phyloP scores from a whole-genome alignment of 2,113 vertebrate species.

The Alethe castanea region DNA sequence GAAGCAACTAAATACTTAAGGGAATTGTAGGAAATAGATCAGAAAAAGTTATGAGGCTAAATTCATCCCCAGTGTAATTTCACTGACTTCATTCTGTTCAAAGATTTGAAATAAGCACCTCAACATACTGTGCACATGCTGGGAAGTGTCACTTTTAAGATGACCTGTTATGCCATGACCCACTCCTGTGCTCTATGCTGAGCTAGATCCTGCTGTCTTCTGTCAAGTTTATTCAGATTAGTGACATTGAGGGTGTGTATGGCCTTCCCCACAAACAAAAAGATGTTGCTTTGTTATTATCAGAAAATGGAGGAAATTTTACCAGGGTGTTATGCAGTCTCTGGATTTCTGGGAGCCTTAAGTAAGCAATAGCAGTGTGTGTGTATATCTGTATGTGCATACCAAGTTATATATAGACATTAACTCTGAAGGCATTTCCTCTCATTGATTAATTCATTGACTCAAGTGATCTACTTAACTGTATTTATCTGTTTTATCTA shows the following conservation, averaged over 20 bases:
- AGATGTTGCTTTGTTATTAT: background rate
- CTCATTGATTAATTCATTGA: background rate
- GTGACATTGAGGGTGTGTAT: too few species aligned
- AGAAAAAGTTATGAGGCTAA: constrained; percentile 54
- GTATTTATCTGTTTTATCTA: background rate
- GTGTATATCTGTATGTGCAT: background rate
- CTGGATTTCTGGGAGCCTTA: background rate
- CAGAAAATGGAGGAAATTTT: background rate
- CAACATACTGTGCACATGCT: background rate
- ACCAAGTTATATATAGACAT: background rate
- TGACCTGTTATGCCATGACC: background rate
- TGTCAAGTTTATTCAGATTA: background rate
- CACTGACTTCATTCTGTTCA: constrained; percentile 4
- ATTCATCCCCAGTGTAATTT: constrained; percentile 27
- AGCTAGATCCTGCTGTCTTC: background rate
- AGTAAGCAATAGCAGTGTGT: fast-evolving
- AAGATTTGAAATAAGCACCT: background rate
- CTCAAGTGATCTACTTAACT: background rate
- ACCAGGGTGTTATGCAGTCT: background rate
- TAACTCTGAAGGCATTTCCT: background rate
- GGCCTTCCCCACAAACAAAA: background rate
- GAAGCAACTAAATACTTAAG: constrained; percentile 42
- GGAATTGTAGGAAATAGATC: constrained; percentile 58
- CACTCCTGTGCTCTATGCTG: background rate
- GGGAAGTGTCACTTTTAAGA: background rate